A percentile compares a stretch with the other conserved stretches of the same genome.
These are phyloP conservation scores for Polypedilum pembai DNA, from an alignment of 1,140 invertebrate species.

Conservation along the genomic window DNA sequence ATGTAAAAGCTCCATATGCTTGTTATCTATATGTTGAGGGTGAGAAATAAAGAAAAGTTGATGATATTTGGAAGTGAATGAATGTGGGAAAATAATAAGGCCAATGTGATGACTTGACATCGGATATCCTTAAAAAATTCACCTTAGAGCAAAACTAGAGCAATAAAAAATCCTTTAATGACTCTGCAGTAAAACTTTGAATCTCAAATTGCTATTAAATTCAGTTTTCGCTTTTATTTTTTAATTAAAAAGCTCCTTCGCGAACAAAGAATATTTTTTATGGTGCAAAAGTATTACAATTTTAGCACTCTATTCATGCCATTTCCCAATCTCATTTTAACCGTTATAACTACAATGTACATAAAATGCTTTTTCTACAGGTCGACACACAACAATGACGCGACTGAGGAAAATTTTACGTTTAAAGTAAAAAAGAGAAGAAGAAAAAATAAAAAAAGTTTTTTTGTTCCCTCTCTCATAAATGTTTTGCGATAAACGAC, in stretches of 20 bases:
- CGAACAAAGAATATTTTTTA: not conserved
- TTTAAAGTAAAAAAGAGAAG: not conserved
- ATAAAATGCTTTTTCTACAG: not conserved
- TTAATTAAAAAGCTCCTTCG: conserved; percentile 1
- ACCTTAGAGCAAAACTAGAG: no score
- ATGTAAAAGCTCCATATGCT: not conserved
- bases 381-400: not conserved
- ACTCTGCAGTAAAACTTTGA: no score
- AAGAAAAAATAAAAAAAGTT: not conserved
- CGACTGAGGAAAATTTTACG: not conserved
- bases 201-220: not conserved
- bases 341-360: not conserved
- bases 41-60: no score
- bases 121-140: no score
- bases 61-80: no score
- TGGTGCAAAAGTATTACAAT: not conserved
- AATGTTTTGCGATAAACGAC: conserved; percentile 18
- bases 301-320: conserved; percentile 16
- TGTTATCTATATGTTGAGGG: not conserved
- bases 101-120: no score
- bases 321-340: conserved; percentile 18
- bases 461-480: not conserved
- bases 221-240: not conserved
- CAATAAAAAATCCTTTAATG: no score
- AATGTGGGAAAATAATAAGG: no score